Evolutionary conservation across 2,888 invertebrate genomes (phyloP), one percentile per base, ranked within the genome.

Genomic region (Scrobipalpa costella): DNA sequence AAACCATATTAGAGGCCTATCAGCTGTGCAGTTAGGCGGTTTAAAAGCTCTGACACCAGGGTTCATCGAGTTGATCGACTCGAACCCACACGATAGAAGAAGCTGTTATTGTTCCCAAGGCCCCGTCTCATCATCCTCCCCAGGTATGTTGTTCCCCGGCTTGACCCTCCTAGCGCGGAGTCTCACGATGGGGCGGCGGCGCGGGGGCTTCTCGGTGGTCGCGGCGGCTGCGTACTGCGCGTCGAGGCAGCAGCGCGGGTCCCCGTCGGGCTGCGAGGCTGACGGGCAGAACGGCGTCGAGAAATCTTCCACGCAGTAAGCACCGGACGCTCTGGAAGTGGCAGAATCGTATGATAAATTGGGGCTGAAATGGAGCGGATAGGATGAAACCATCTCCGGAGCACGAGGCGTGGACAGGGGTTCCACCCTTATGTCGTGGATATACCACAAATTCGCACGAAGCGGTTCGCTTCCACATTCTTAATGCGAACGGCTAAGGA

Each of bases 231-330:
- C 88, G 81, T 90, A 89, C 69, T 83, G 85, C 57, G 78, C 80
- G 71, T 90, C 90, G 7, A 94, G 85, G 70, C 96, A 96, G 76
- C 96, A 96, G 67, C 95, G 92, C 27, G 90, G 81, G 81, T 95
- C 96, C 15, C 96, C 86, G 33, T 86, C 91, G 0, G 93, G 93
- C 72, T 95, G 93, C 0, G 93, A 69, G 81, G 88, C 70, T 81
- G 85, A 85, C 0, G 95, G 95, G 76, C 96, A 96, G 85, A 94
- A 96, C 0, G 96, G 96, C 0, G 95, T 93, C 57, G 92, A 83
- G 68, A 89, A 89, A 69, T 93, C 93, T 65, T 93, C 93, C 8
- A 94, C 79, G 74, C 95, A 96, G 77, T 94, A 96, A 0, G 95
- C 95, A 1, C 95, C 95, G 19, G 92, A 88, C 5, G 94, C 94